These are phyloP conservation scores for Myotis vivesi DNA, from an alignment of 2,797 vertebrate species.

Conservation along the genomic window DNA sequence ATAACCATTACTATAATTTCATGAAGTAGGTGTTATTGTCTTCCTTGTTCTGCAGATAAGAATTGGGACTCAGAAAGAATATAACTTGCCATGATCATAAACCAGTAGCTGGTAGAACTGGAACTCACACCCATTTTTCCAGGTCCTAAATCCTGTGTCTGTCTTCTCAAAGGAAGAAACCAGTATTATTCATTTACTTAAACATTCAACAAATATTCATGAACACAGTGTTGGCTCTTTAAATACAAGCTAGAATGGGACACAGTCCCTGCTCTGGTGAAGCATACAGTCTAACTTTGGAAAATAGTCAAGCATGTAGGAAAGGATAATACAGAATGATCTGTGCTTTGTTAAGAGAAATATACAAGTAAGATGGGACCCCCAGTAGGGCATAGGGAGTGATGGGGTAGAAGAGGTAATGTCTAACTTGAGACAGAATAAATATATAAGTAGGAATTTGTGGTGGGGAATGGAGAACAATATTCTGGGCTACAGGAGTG, in stretches of 20 bases:
- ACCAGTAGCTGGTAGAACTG: neutral
- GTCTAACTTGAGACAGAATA: neutral
- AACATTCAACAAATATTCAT: neutral
- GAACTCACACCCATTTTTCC: neutral
- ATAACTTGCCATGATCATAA: neutral
- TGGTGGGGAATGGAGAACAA: neutral
- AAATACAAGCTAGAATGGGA: neutral
- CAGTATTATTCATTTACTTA: neutral
- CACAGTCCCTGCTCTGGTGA: neutral
- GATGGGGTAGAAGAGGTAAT: neutral
- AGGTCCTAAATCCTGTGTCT: neutral
- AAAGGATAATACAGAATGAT: neutral
- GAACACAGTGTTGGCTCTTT: neutral
- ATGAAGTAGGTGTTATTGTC: neutral
- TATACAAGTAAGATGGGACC: neutral
- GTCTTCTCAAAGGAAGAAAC: neutral
- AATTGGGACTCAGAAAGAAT: neutral
- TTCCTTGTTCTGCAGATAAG: conserved; percentile 21
- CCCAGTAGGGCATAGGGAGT: neutral
- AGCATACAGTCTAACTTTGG: neutral
- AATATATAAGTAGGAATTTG: neutral
- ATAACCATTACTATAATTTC: neutral
- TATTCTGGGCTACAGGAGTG: neutral
- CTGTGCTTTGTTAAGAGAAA: neutral
- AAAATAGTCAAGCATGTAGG: neutral